phyloP scores from a whole-genome alignment of 2,113 vertebrate genomes.

The Macaca fascicularis region DNA sequence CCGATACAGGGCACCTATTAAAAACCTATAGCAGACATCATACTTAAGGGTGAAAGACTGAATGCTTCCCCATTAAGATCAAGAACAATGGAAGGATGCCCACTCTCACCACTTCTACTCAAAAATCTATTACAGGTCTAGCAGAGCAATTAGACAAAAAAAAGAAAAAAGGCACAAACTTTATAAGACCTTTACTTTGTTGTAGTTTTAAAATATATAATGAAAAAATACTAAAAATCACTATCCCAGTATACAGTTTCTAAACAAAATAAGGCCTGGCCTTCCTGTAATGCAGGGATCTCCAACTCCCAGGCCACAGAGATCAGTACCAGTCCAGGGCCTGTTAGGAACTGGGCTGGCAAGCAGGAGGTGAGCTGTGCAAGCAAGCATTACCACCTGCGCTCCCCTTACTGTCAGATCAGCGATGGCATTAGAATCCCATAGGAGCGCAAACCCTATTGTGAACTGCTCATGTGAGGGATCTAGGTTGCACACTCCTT shows the following conservation, averaged over 20 bases:
- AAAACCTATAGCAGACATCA: neutral
- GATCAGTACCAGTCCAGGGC: no score
- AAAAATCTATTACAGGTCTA: neutral
- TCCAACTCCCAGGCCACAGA: no score
- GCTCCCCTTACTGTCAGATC: no score
- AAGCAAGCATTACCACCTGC: no score
- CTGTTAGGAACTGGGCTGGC: no score
- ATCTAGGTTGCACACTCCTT: no score
- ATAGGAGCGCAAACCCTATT: no score
- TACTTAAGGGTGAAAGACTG: neutral
- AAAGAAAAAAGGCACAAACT: neutral
- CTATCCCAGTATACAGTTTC: neutral
- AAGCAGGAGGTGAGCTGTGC: no score
- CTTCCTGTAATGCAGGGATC: neutral
- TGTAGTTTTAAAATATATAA: neutral
- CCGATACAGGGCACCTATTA: neutral
- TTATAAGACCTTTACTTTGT: neutral
- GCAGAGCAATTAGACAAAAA: neutral
- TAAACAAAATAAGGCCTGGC: neutral
- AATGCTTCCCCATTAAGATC: neutral
- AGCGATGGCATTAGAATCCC: no score
- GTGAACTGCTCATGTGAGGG: no score
- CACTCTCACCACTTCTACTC: neutral
- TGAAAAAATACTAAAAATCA: neutral
- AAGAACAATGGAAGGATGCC: neutral